These are phyloP conservation scores for Tringa solitaria DNA, from an alignment of 2,113 vertebrate genomes.

Conservation along the genomic window DNA sequence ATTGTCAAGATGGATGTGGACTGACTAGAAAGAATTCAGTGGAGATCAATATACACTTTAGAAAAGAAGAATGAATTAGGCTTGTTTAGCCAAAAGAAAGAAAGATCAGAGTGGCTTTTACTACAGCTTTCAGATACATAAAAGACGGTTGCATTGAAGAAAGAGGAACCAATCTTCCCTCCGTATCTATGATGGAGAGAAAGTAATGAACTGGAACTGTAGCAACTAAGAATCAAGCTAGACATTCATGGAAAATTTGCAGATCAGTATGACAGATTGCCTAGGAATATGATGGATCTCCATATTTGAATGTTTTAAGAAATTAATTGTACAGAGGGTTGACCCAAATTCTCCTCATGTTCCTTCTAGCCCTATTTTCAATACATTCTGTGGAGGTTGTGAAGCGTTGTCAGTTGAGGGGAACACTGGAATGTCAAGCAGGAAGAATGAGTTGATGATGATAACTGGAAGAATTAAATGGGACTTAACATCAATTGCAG, in stretches of 20 bases:
- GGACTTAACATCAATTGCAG: neutral
- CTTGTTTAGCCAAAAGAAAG: neutral
- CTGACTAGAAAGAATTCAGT: neutral
- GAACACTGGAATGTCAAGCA: neutral
- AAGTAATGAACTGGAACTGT: neutral
- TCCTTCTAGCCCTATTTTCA: neutral
- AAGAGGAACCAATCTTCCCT: neutral
- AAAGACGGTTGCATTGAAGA: neutral
- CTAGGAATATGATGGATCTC: neutral
- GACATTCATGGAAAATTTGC: neutral
- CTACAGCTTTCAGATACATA: neutral
- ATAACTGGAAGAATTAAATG: neutral
- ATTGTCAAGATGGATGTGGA: neutral
- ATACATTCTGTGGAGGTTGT: neutral
- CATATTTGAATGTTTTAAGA: neutral
- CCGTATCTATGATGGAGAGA: neutral
- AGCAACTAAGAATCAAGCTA: neutral
- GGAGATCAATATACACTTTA: neutral
- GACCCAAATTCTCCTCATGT: neutral
- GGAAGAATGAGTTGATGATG: neutral
- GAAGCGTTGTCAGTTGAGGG: accelerated
- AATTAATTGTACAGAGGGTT: accelerated
- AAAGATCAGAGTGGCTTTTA: neutral
- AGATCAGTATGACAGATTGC: neutral
- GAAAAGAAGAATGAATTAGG: neutral